Percentiles rank a stretch among this genome's conserved stretches.
Evolutionary conservation across 2,888 invertebrate genomes (phyloP).

Genomic region (Drosophila sordidula): DNA sequence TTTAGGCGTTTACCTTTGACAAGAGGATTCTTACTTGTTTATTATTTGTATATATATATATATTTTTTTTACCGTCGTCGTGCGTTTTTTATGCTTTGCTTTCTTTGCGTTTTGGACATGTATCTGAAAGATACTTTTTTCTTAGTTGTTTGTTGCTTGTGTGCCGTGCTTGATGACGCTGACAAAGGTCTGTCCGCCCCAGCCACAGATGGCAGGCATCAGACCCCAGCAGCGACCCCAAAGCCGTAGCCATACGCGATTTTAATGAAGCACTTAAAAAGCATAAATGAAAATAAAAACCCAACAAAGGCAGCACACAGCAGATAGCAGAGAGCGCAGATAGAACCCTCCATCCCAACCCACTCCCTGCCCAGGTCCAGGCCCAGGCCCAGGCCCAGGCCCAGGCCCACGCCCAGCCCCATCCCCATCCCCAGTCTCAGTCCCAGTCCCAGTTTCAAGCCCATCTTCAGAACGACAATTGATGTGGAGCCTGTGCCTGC

Average conservation of each 20-base stretch:
- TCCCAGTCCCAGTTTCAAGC: conserved; percentile 45
- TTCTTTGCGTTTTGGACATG: conserved; percentile 75
- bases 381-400: not conserved
- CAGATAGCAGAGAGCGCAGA: conserved; percentile 41
- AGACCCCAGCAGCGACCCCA: conserved; percentile 36
- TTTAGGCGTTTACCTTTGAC: conserved; percentile 5
- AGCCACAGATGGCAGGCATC: conserved; percentile 27
- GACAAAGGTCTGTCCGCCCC: conserved; percentile 74
- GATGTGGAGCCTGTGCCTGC: conserved; percentile 70
- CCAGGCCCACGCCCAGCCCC: conserved; percentile 9
- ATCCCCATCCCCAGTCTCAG: conserved; percentile 36
- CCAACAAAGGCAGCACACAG: conserved; percentile 61
- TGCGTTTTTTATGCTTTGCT: conserved; percentile 66
- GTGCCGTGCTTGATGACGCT: conserved; percentile 72
- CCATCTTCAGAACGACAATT: conserved; percentile 75
- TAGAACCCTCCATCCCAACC: conserved; percentile 3
- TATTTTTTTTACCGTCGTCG: conserved; percentile 47
- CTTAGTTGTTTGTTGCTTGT: conserved; percentile 29
- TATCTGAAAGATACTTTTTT: conserved; percentile 76
- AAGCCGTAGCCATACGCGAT: conserved; percentile 71
- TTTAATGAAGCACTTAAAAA: conserved; percentile 81
- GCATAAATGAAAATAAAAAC: conserved; percentile 81
- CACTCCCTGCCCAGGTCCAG: not conserved
- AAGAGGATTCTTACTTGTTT: conserved; percentile 29
- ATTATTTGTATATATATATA: conserved; percentile 61